phyloP scores from a whole-genome alignment of 2,888 invertebrate genomes.

The Lepidochitona cinerea region DNA sequence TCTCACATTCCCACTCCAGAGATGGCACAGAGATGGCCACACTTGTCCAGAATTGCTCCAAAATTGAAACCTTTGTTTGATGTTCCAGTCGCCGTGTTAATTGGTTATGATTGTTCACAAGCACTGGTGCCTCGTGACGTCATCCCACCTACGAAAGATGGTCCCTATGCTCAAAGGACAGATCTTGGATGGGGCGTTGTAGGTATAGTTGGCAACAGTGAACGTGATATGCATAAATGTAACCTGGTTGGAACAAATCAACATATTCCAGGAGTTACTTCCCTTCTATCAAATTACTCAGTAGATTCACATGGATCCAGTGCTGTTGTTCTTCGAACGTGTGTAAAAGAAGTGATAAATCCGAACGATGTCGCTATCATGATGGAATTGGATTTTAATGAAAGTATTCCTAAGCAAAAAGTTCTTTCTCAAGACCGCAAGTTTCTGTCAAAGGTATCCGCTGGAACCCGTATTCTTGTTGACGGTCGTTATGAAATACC shows the following conservation, averaged over 20 bases:
- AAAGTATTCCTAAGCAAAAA: background rate
- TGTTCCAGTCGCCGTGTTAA: too few species aligned
- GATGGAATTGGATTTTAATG: background rate
- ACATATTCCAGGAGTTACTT: background rate
- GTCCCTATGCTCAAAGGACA: too few species aligned
- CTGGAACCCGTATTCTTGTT: background rate
- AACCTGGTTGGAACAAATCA: background rate
- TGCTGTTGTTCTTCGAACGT: background rate
- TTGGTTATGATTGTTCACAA: too few species aligned
- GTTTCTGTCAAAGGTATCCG: background rate
- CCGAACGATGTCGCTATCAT: background rate
- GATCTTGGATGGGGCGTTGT: background rate
- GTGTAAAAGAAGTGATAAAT: background rate
- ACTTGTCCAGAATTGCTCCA: too few species aligned
- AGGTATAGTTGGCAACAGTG: background rate
- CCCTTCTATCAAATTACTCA: too few species aligned
- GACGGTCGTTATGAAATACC: slow-evolving; percentile 16
- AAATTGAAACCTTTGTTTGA: too few species aligned
- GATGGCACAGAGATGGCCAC: too few species aligned
- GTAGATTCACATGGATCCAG: background rate
- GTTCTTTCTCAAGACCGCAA: background rate
- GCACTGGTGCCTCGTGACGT: too few species aligned
- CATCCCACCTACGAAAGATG: too few species aligned
- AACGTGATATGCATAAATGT: background rate
- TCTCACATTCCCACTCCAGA: too few species aligned